Evolutionary conservation across 1,140 invertebrate species (phyloP), one percentile per base, ranked within the genome.

Genomic region (Pseudomyrmex sp.): DNA sequence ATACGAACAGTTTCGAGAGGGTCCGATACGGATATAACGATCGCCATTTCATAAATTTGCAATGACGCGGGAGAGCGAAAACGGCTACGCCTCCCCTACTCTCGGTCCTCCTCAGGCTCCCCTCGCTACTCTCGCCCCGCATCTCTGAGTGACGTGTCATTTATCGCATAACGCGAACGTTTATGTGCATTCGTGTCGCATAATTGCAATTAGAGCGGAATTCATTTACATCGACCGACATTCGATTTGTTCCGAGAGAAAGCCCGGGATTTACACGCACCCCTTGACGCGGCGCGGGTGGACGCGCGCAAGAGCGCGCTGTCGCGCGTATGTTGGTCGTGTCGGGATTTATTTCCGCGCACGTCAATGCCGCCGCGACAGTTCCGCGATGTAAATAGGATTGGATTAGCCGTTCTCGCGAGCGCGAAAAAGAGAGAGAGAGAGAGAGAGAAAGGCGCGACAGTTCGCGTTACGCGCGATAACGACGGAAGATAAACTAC

Each of bases 131-230:
- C 59, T 77, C 68, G 44, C 54, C 59, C n/a, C 23, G 72, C 35
- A 56, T 20, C 87, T 66, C 74, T 86, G 85, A 89, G 82, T 85
- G 87, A 89, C 85, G 87, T 82, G 85, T 90, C 88, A 87, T 89
- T 89, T 85, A 90, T 90, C 88, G 85, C 76, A 80, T 82, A 86
- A 86, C 84, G 85, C 61, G 58, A 87, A 84, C 88, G 83, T 90
- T 90, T 90, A 90, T 85, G 85, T 59, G 85, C 79, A 72, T 77
- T 87, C 85, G 83, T 69, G 80, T 85, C 75, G 74, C 86, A 88
- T 89, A 89, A 90, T 90, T 90, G 88, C 88, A 90, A 90, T 90
- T 90, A 90, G 87, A 89, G 77, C 82, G 88, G 86, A 90, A 90
- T 89, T 89, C 89, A 90, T 90, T 89, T 90, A 89, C 88, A 90